Percentiles rank a stretch among this genome's conserved stretches.
Conservation (phyloP, 92 coral and sea anemone genomes). For the Parazoanthus swiftii region DNA sequence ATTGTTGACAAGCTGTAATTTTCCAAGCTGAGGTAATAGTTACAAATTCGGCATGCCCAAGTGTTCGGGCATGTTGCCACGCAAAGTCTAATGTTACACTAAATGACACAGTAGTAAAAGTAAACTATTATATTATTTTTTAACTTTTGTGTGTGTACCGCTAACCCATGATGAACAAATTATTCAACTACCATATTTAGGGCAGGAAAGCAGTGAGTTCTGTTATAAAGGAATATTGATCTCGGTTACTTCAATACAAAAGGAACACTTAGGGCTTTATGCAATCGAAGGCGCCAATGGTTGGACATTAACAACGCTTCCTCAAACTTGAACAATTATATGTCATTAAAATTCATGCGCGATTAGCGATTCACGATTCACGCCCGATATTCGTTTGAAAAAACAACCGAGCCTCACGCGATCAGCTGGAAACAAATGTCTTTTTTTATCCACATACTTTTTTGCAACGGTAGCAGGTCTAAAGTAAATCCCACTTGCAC, state of each 20-base stretch:
- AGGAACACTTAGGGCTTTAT: slow-evolving; percentile 24
- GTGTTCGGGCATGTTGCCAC: background rate
- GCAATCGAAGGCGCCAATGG: slow-evolving; percentile 37
- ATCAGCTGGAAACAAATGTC: slow-evolving; percentile 6
- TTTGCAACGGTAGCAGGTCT: background rate
- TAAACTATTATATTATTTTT: background rate
- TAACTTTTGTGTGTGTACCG: background rate
- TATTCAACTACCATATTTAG: slow-evolving; percentile 12
- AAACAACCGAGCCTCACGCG: slow-evolving; percentile 16
- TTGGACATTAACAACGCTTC: slow-evolving; percentile 9
- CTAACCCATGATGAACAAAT: background rate
- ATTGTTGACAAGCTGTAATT: slow-evolving; percentile 29
- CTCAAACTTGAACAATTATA: slow-evolving; percentile 17
- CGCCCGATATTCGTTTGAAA: background rate
- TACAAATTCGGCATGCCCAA: background rate
- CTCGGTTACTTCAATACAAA: background rate
- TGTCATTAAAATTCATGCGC: slow-evolving; percentile 9
- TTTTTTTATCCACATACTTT: background rate
- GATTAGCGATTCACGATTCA: background rate
- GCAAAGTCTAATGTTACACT: background rate
- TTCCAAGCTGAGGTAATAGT: slow-evolving; percentile 20
- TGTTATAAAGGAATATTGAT: slow-evolving; percentile 21
- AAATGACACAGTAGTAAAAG: background rate
- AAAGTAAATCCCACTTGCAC: background rate
- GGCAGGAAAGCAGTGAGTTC: background rate